phyloP scores from a whole-genome alignment of 2,888 invertebrate species.

The Dendrolimus pini region DNA sequence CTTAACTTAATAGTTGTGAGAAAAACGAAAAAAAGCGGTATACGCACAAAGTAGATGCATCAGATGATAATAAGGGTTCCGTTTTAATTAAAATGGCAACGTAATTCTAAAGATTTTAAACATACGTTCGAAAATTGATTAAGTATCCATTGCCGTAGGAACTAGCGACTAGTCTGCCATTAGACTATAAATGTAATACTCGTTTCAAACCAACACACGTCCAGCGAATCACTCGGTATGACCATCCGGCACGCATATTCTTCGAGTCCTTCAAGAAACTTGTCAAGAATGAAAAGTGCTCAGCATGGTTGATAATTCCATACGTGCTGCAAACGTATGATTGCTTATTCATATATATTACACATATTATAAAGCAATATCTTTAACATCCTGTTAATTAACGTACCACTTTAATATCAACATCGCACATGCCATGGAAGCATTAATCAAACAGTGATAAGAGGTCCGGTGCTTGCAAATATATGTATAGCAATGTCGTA shows the following conservation, averaged over 20 bases:
- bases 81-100: too few relatives aligned
- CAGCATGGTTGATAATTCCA: not conserved
- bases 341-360: not conserved
- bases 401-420: constrained; percentile 30
- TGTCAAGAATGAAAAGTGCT: constrained; percentile 24
- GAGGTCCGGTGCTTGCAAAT: constrained; percentile 48
- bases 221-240: constrained; percentile 18
- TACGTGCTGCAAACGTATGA: not conserved
- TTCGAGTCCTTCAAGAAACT: constrained; percentile 27
- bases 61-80: too few relatives aligned
- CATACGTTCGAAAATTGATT: not conserved
- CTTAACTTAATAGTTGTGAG: too few relatives aligned
- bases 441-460: constrained; percentile 65
- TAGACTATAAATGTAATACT: constrained; percentile 18
- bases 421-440: constrained; percentile 46
- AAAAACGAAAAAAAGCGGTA: too few relatives aligned
- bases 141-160: not conserved
- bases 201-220: constrained; percentile 39
- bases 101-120: too few relatives aligned
- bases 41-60: too few relatives aligned
- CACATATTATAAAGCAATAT: constrained; percentile 25
- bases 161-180: not conserved
- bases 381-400: constrained; percentile 38
- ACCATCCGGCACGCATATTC: constrained; percentile 40
- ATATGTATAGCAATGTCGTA: constrained; percentile 34